Percentiles rank a stretch among this genome's conserved stretches.
Evolutionary conservation across 2,888 invertebrate genomes (phyloP).

Genomic region (Opisthograptis luteolata): DNA sequence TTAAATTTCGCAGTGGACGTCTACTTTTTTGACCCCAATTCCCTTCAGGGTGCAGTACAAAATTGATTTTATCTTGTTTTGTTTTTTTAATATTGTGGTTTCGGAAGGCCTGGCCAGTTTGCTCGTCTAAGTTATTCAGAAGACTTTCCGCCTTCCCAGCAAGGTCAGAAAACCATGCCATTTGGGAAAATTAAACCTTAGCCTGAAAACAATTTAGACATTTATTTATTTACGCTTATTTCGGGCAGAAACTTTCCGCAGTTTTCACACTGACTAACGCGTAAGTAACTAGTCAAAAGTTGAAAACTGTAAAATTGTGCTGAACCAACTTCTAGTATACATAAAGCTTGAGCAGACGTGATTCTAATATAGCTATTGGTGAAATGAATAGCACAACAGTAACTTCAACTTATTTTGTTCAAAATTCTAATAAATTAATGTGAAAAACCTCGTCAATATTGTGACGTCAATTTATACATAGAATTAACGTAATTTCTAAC

Average conservation of each 20-base stretch:
- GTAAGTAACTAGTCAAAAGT: too few relatives aligned
- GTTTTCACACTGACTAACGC: too few relatives aligned
- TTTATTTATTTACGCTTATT: not conserved
- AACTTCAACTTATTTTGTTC: too few relatives aligned
- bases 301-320: too few relatives aligned
- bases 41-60: constrained; percentile 41
- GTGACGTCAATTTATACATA: too few relatives aligned
- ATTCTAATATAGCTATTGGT: too few relatives aligned
- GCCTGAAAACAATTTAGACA: constrained; percentile 40
- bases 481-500: too few relatives aligned
- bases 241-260: too few relatives aligned
- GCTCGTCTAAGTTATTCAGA: constrained; percentile 89
- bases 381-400: not conserved
- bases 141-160: constrained; percentile 90
- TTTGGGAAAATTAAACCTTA: constrained; percentile 57
- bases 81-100: constrained; percentile 57
- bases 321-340: too few relatives aligned
- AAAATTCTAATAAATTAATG: too few relatives aligned
- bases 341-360: too few relatives aligned
- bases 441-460: not conserved
- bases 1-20: constrained; percentile 45
- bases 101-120: constrained; percentile 87
- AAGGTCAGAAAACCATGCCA: constrained; percentile 90
- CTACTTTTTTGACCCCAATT: constrained; percentile 47
- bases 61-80: constrained; percentile 49